These are phyloP conservation scores for Drosophila peninsularis DNA, from an alignment of 2,888 invertebrate genomes.

Conservation along the genomic window DNA sequence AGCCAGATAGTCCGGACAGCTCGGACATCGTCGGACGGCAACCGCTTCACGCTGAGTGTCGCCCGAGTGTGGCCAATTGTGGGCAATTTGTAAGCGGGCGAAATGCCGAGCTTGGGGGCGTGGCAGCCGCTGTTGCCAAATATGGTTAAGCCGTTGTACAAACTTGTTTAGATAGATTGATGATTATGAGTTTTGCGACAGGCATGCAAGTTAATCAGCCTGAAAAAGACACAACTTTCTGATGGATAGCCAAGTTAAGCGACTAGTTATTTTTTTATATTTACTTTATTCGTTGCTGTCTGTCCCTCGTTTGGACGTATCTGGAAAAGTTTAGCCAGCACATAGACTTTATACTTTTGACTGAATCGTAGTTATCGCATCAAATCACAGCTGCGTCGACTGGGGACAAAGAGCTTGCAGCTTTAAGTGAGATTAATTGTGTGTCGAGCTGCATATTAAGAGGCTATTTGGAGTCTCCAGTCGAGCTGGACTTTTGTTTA, in stretches of 20 bases:
- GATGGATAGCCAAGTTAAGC: constrained; percentile 46
- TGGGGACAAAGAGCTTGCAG: not conserved
- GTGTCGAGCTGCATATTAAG: constrained; percentile 1
- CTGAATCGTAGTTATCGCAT: constrained; percentile 6
- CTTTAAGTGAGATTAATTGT: constrained; percentile 9
- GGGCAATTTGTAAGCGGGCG: constrained; percentile 38
- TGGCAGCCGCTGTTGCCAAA: constrained; percentile 21
- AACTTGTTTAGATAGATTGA: constrained; percentile 54
- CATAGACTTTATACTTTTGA: constrained; percentile 3
- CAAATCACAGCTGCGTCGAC: constrained; percentile 8
- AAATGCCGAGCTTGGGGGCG: constrained; percentile 7
- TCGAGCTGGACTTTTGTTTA: not conserved
- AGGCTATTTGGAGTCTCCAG: not conserved
- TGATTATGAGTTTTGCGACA: constrained; percentile 60
- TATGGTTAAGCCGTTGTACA: constrained; percentile 50
- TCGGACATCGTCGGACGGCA: constrained; percentile 2
- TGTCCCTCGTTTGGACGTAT: not conserved
- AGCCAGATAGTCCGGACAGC: constrained; percentile 17
- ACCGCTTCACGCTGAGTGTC: constrained; percentile 24
- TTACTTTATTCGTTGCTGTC: too few species aligned
- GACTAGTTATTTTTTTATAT: not conserved
- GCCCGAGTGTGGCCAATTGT: constrained; percentile 40
- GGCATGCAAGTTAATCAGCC: constrained; percentile 52
- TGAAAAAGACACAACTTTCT: constrained; percentile 46
- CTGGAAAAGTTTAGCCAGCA: constrained; percentile 8